Evolutionary conservation across 2,797 vertebrate genomes (phyloP), one percentile per base, ranked within the genome.

Genomic region (Sebastes minor): DNA sequence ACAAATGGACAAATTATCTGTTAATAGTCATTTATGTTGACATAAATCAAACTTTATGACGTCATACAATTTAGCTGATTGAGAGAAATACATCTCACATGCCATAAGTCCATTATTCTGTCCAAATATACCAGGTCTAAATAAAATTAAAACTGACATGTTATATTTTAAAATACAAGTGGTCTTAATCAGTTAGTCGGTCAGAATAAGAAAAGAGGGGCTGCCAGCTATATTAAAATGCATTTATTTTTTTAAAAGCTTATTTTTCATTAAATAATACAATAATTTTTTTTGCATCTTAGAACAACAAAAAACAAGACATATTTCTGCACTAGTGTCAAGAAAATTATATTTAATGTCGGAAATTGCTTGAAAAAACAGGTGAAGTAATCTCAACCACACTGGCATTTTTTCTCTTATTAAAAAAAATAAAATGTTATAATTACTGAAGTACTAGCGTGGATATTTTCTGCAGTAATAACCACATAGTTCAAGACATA

Each of bases 1-100:
- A 38, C 35, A 38, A 38, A 38, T 38, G 12, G 35, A 38, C 2
- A 35, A 38, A 38, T 38, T 38, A 1, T 2, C 12, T 38, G 0
- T 38, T 38, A 38, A 1, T 38, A 0, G 12, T 13, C 12, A 5
- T 38, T 38, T 13, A 0, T 38, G 35, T 38, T 13, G 2, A 38
- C 12, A 5, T 38, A 38, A 38, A 38, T 38, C 35, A 38, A 38
- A 38, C 11, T 38, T 35, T 5, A 38, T 38, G 35, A 1, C 0
- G 4, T 35, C 13, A 42, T 42, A 6, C 13, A 42, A 42, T 42
- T 16, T 42, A 42, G 38, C 38, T 42, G 13, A 14, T 42, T 0
- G 13, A 42, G 38, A 38, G 11, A 38, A 38, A 38, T 38, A 12
- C 35, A 0, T 38, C 4, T 13, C 0, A 35, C 5, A 12, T 35